Evolutionary conservation across 2,888 invertebrate genomes (phyloP), one percentile per base, ranked within the genome.

Genomic region (Malachius bipustulatus): DNA sequence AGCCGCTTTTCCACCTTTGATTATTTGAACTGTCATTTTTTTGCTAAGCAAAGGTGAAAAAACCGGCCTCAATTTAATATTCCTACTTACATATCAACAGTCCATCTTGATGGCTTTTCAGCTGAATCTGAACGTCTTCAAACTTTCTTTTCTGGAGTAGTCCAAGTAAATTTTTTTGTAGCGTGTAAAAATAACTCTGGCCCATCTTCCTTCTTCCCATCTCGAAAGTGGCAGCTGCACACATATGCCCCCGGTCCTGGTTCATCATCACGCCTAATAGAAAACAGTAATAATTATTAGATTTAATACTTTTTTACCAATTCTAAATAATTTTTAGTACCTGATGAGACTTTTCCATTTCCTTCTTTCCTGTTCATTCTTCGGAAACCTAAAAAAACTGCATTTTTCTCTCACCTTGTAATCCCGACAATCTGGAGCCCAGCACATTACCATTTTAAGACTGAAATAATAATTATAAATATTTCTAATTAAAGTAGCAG

Each of bases 131-230:
- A 28, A 9, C 12, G 29, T 28, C n/a, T 9, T 28, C 29, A n/a
- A 9, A 28, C n/a, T 11, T 6, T 9, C 10, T 11, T 31, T 10
- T 31, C 31, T 31, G 31, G 31, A 31, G 6, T 11, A 13, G 14
- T 13, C 11, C 6, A 31, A 14, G 31, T 31, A 14, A 31, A 14
- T 13, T 14, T 10, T 31, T 31, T 31, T 8, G 11, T 10, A 9
- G 4, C 14, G 14, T 14, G 10, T 31, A 34, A 29, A 12, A 31
- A 34, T 11, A 34, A 31, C 13, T 35, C 14, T 11, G 35, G 30
- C 10, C 28, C 29, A 35, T 35, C 30, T 35, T 35, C 16, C 26
- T 35, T 35, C 8, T 35, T 14, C 16, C 35, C 35, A 30, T 35
- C 35, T 30, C 29, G 35, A 29, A 35, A 35, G 14, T 35, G 35